These are phyloP conservation scores for Coregonus suidteri DNA, from an alignment of 2,797 vertebrate species.

Conservation along the genomic window DNA sequence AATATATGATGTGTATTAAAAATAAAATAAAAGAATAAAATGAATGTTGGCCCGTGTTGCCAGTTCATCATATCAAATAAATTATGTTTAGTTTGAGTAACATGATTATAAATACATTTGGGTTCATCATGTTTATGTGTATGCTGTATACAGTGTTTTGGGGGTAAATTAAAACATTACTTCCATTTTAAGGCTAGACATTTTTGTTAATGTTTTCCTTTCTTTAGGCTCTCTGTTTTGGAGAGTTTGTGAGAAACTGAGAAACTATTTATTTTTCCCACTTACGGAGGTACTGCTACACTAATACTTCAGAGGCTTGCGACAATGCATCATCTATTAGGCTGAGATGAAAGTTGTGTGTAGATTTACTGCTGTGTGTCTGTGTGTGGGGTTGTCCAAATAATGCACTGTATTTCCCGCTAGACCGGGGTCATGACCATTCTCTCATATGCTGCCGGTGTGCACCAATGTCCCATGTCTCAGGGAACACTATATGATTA, in stretches of 20 bases:
- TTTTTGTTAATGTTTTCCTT: not conserved
- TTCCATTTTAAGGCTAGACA: not conserved
- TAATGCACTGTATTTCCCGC: conserved; percentile 51
- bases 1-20: conserved; percentile 26
- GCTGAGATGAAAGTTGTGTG: conserved; percentile 31
- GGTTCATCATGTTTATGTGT: not conserved
- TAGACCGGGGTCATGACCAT: conserved; percentile 53
- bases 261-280: conserved; percentile 8
- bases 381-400: conserved; percentile 23
- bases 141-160: not conserved
- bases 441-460: conserved; percentile 46
- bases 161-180: not conserved
- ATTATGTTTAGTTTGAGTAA: conserved; percentile 34
- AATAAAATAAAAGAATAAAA: too few species aligned
- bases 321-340: conserved; percentile 35
- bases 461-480: conserved; percentile 52
- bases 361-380: not conserved
- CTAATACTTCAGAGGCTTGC: conserved; percentile 23
- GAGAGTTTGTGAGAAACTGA: conserved; percentile 8
- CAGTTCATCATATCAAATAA: conserved; percentile 19
- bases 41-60: conserved; percentile 35
- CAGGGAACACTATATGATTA: conserved; percentile 68
- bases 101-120: conserved; percentile 17
- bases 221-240: not conserved
- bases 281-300: conserved; percentile 11